phyloP scores from a whole-genome alignment of 2,888 invertebrate genomes.

The Lucinisca nassula region DNA sequence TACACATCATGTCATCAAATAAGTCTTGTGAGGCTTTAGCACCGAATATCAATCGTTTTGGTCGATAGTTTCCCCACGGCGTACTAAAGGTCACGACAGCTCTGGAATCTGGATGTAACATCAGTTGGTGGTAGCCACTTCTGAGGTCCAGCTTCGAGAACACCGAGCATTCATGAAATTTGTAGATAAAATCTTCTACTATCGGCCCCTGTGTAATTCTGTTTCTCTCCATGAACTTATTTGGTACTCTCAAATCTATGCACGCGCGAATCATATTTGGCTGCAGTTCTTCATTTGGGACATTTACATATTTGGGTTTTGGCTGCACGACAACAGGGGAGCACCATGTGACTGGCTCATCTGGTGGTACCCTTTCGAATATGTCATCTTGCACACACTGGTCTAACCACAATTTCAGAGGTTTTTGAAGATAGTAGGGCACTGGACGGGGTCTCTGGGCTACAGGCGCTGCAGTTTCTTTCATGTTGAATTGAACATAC shows the following conservation, averaged over 20 bases:
- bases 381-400: conserved; percentile 26
- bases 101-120: not conserved
- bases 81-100: not conserved
- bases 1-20: conserved; percentile 43
- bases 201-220: conserved; percentile 30
- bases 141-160: conserved; percentile 9
- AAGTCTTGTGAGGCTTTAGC: conserved; percentile 52
- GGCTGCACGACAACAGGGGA: conserved; percentile 38
- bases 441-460: conserved; percentile 26
- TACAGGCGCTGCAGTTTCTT: conserved; percentile 24
- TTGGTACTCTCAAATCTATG: no score
- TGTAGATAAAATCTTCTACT: conserved; percentile 39
- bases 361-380: conserved; percentile 19
- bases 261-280: conserved; percentile 36
- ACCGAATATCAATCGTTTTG: conserved; percentile 36
- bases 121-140: not conserved
- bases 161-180: conserved; percentile 6
- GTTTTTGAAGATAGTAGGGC: conserved; percentile 30
- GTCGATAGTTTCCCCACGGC: not conserved
- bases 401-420: conserved; percentile 14
- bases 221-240: conserved; percentile 22
- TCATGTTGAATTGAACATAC: conserved; percentile 25
- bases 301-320: conserved; percentile 18
- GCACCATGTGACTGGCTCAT: conserved; percentile 30
- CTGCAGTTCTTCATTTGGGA: conserved; percentile 12